A percentile compares a stretch with the other conserved stretches of the same genome.
phyloP scores from a whole-genome alignment of 2,888 invertebrate genomes.

The Pyrgus malvae region DNA sequence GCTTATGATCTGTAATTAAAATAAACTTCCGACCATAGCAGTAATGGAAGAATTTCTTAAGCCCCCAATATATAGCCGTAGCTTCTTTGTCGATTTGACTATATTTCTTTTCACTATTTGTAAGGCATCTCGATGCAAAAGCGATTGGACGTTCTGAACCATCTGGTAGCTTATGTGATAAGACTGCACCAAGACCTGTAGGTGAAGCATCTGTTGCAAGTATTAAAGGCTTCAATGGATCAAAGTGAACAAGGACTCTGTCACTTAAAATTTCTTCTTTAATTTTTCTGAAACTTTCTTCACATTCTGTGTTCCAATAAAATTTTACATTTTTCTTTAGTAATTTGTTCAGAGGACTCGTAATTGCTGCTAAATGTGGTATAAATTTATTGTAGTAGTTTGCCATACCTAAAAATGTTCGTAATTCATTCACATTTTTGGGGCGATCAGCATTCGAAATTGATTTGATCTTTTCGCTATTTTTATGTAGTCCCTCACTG shows the following conservation, averaged over 20 bases:
- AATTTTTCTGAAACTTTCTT: background rate
- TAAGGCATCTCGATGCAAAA: no score
- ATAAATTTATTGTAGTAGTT: slow-evolving; percentile 8
- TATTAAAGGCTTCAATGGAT: background rate
- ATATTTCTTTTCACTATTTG: no score
- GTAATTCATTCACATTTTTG: background rate
- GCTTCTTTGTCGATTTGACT: no score
- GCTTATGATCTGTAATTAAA: no score
- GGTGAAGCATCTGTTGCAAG: background rate
- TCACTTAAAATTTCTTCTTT: slow-evolving; percentile 2
- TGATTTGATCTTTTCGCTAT: background rate
- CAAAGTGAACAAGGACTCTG: slow-evolving; percentile 1
- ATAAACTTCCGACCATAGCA: no score
- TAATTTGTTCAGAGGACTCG: background rate
- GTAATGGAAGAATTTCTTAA: no score
- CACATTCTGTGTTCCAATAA: background rate
- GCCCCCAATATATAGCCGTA: no score
- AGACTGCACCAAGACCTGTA: background rate
- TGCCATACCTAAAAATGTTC: slow-evolving; percentile 4
- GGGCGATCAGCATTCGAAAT: background rate
- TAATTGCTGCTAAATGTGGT: background rate
- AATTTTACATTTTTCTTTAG: background rate
- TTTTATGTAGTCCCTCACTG: background rate
- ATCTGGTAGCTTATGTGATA: background rate
- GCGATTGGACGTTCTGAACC: no score